phyloP scores from a whole-genome alignment of 2,797 vertebrate genomes.

The Poecilia picta region DNA sequence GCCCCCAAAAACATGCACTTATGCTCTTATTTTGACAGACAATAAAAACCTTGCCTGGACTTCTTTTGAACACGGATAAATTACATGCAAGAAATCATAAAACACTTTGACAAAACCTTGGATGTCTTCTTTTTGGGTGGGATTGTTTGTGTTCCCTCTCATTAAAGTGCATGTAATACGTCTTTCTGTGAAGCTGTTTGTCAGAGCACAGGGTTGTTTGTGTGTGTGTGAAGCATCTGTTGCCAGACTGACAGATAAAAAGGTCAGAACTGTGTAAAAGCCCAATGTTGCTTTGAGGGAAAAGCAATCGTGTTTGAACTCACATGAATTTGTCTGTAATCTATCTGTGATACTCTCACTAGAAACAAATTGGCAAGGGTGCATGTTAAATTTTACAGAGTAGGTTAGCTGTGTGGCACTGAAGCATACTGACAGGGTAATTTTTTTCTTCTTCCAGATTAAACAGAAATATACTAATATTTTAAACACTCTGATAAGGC shows the following conservation, averaged over 20 bases:
- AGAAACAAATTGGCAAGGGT: slow-evolving; percentile 16
- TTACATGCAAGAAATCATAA: slow-evolving; percentile 54
- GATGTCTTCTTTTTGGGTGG: slow-evolving; percentile 45
- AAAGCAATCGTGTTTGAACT: slow-evolving; percentile 26
- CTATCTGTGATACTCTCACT: slow-evolving; percentile 16
- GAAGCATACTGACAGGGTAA: slow-evolving; percentile 3
- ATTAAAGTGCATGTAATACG: slow-evolving; percentile 60
- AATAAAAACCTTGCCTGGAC: slow-evolving; percentile 49
- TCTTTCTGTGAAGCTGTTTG: slow-evolving; percentile 42
- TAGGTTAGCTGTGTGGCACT: slow-evolving; percentile 7
- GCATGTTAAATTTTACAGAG: slow-evolving; percentile 6
- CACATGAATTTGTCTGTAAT: slow-evolving; percentile 13
- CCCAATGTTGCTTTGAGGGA: background rate
- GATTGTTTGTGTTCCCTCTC: slow-evolving; percentile 53
- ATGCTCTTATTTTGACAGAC: slow-evolving; percentile 39
- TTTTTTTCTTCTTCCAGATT: background rate
- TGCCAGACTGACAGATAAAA: slow-evolving; percentile 54
- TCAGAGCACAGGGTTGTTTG: slow-evolving; percentile 29
- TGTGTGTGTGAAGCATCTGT: slow-evolving; percentile 38
- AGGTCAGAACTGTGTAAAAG: slow-evolving; percentile 55
- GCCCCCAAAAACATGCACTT: slow-evolving; percentile 33
- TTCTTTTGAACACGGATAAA: slow-evolving; percentile 52
- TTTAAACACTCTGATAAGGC: background rate
- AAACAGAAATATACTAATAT: slow-evolving; percentile 1
- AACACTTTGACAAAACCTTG: slow-evolving; percentile 61